Base-by-base conservation (phyloP, 2,888 invertebrate species). In the Tillus elongatus region DNA sequence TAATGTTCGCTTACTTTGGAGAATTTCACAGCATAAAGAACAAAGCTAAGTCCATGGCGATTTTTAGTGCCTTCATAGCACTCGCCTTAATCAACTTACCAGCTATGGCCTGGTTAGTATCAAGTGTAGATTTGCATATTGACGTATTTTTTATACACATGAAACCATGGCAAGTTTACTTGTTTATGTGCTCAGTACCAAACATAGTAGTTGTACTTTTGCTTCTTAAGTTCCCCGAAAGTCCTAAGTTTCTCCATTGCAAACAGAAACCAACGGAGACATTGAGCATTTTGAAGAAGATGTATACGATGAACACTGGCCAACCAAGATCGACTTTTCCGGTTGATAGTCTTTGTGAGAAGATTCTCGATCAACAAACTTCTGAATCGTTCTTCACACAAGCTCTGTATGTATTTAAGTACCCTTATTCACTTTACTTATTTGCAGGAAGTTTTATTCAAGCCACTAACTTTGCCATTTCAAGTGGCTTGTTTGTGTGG, bases 141-240 rank as follows among this genome's bases (percentile, higher is more conserved):
- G 52, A 52, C 26, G 41, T 56, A 1, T 55, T 60, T 8, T 53
- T 83, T 13, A 35, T 46, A 40, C 57, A 60, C 0, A 77, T 79
- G 54, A 72, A 77, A 19, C 80, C 86, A 0, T 89, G 89, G 89
- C 70, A 88, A 3, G 56, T 86, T 3, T 74, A 85, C 39, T 63
- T 88, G 2, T 69, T 81, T 0, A 60, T 78, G 0, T 74, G 82
- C 40, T 73, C 77, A 0, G 24, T 82, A 2, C 77, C 87, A 0
- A 77, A 78, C 49, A 52, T 80, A 0, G 33, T 80, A 1, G 74
- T 77, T 0, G 71, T 78, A 0, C 26, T 76, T 0, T 62, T 80
- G 9, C 44, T 58, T 27, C 55, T 70, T 4, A 67, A 69, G 30
- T 70, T 79, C 9, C 85, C 87, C 0, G 89, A 89, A 57, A 88